Evolutionary conservation across 92 coral and sea anemone genomes (phyloP).

Genomic region (Hydrozoanthus gracilis): DNA sequence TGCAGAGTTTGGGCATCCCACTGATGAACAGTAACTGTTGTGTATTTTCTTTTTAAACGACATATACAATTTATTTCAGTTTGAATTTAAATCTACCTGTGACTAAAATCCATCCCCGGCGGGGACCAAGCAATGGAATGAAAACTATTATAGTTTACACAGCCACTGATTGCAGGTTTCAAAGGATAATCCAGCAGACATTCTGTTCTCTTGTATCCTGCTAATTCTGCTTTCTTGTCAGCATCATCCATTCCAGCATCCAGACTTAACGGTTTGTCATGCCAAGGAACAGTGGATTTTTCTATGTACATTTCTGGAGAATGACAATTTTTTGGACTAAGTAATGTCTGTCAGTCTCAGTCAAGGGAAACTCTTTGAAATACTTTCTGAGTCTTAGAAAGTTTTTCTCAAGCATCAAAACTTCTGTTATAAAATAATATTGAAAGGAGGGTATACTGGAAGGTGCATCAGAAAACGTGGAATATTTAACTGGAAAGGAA

Average conservation of each 20-base stretch:
- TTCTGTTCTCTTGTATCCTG: conserved; percentile 32
- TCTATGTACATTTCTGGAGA: conserved; percentile 47
- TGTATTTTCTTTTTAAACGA: not conserved
- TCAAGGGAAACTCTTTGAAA: conserved; percentile 2
- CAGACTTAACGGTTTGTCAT: conserved; percentile 12
- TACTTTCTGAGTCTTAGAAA: too few species aligned
- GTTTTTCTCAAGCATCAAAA: too few species aligned
- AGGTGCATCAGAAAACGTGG: too few species aligned
- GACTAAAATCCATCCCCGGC: conserved; percentile 61
- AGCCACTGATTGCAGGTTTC: conserved; percentile 17
- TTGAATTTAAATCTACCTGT: conserved; percentile 45
- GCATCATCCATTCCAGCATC: conserved; percentile 54
- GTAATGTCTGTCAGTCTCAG: conserved; percentile 14
- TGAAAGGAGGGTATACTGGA: too few species aligned
- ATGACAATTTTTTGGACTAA: conserved; percentile 1
- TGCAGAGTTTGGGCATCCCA: too few species aligned
- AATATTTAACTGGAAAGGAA: too few species aligned
- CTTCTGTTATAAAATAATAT: too few species aligned
- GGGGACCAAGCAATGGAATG: conserved; percentile 76
- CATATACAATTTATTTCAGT: not conserved
- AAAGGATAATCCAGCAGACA: conserved; percentile 9
- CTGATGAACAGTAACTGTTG: not conserved
- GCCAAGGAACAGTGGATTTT: conserved; percentile 34
- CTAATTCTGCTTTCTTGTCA: not conserved
- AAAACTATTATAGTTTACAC: conserved; percentile 35